Percentiles rank a stretch among this genome's conserved stretches.
phyloP scores from a whole-genome alignment of 1,140 invertebrate genomes.

The Bombus balteatus region DNA sequence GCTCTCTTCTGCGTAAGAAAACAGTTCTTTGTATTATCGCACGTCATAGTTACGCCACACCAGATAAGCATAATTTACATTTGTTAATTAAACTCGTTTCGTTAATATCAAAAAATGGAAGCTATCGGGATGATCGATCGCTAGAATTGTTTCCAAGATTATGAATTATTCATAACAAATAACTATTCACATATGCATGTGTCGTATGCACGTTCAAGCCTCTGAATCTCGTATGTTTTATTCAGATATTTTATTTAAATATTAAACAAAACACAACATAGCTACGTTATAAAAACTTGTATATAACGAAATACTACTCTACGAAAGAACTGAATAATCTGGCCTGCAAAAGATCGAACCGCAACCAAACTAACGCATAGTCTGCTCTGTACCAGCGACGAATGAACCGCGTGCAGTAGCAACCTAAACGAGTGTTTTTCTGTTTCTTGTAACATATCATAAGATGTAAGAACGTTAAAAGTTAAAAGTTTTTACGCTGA shows the following conservation, averaged over 20 bases:
- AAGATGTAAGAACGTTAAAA: constrained; percentile 54
- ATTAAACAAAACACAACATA: not conserved
- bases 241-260: not conserved
- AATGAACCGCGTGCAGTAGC: constrained; percentile 36
- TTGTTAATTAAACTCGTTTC: constrained; percentile 25
- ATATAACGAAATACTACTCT: not conserved
- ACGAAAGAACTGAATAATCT: not conserved
- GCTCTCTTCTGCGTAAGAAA: not conserved
- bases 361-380: not conserved
- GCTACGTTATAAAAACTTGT: not conserved
- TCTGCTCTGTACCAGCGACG: constrained; percentile 27
- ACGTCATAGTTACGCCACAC: no score
- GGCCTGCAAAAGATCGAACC: not conserved
- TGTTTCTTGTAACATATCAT: constrained; percentile 68
- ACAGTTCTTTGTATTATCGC: no score
- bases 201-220: not conserved
- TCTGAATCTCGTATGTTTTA: not conserved
- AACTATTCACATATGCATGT: not conserved
- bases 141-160: not conserved
- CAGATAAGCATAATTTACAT: not conserved
- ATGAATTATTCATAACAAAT: not conserved
- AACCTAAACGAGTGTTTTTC: constrained; percentile 42
- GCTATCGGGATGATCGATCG: not conserved
- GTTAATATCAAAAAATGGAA: constrained; percentile 2
- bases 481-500: not conserved